Base-by-base conservation (phyloP, 2,113 vertebrate genomes). In the Spea multiplicata region DNA sequence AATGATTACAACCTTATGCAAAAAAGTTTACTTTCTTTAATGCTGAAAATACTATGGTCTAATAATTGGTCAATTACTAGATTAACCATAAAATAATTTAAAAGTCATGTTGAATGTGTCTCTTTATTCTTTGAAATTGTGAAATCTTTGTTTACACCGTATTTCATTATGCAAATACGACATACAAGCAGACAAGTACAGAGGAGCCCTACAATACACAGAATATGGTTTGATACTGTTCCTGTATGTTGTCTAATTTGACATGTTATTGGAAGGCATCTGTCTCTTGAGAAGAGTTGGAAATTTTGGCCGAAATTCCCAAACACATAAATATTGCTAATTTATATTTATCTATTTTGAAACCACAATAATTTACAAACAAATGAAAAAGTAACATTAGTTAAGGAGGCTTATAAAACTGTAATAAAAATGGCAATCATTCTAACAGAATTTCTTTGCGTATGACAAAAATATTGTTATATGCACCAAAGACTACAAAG, bases 281-380 rank as follows among this genome's bases (percentile, higher is more conserved):
- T 73, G 49, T 62, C 61, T 80, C 64, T 47, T 16, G 45, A 73
- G 62, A 48, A 49, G 67, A 16, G 10, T 48, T 48, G 46, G 17
- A 14, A 17, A 13, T 59, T 66, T 80, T 80, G 77, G 77, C 77
- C 73, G 77, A 45, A 49, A 14, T 73, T 44, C 49, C 50, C 57
- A 16, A 73, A 73, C 70, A 73, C 73, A 80, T 80, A 80, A 73
- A 73, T 80, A 80, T 73, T 73, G 70, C 62, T 80, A 66, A 80
- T 80, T 79, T 79, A 62, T 79, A 79, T 79, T 71, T 80, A 66
- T 73, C 70, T 59, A 57, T 73, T 55, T 4, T 59, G n/a, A 73
- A 72, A 46, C 62, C 71, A 73, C 77, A 17, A 55, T 79, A 68
- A 73, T 66, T 71, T 64, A 79, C 69, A 67, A 55, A n/a, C 49